Evolutionary conservation across 2,888 invertebrate genomes (phyloP).

Genomic region (Panopea generosa): DNA sequence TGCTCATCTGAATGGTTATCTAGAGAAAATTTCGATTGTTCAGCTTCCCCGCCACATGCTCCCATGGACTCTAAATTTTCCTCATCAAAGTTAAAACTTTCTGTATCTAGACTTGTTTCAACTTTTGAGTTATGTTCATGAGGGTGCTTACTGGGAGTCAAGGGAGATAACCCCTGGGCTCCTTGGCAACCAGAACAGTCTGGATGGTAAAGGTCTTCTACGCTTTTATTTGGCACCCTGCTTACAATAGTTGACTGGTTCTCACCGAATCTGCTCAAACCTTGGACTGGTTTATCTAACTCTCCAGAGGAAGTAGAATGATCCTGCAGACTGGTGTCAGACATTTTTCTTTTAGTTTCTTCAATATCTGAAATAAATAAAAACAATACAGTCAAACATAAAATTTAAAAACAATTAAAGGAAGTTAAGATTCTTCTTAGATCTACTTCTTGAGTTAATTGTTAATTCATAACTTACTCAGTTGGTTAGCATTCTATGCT

Average conservation of each 20-base stretch:
- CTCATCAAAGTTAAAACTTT: conserved; percentile 36
- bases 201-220: conserved; percentile 76
- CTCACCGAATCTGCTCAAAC: conserved; percentile 69
- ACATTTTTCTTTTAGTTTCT: conserved; percentile 31
- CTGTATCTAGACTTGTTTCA: conserved; percentile 30
- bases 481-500: too few species aligned
- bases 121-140: conserved; percentile 29
- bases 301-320: conserved; percentile 17
- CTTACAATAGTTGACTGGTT: conserved; percentile 75
- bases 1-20: not conserved
- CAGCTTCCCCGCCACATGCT: conserved; percentile 56
- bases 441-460: too few species aligned
- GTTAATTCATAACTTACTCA: too few species aligned
- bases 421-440: too few species aligned
- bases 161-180: conserved; percentile 45
- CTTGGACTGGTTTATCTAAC: conserved; percentile 39
- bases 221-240: conserved; percentile 80
- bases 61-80: conserved; percentile 58
- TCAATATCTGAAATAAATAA: conserved; percentile 32
- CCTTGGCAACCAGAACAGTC: conserved; percentile 64
- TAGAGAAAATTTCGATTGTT: not conserved
- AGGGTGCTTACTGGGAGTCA: conserved; percentile 45
- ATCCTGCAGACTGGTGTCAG: conserved; percentile 31
- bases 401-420: too few species aligned
- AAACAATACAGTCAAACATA: too few species aligned